Conservation (phyloP, 2,113 vertebrate species). For the Xenus cinereus region DNA sequence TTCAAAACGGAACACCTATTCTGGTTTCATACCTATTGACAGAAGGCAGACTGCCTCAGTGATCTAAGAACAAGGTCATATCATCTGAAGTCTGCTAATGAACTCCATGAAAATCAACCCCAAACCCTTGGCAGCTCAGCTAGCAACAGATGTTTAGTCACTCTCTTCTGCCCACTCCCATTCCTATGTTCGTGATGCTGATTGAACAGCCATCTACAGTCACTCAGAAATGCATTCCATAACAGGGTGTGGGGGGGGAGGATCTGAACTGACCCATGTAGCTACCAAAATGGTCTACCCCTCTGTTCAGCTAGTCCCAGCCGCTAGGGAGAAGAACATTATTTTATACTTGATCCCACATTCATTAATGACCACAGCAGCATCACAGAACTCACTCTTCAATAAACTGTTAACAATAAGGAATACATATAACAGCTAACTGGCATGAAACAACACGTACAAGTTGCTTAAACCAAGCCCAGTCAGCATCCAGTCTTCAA, state of each 20-base stretch:
- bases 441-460: neutral
- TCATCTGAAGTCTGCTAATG: neutral
- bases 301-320: neutral
- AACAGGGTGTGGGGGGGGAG: fast-evolving
- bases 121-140: neutral
- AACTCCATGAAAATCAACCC: neutral
- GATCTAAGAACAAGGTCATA: neutral
- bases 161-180: neutral
- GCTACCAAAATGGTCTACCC: neutral
- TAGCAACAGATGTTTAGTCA: neutral
- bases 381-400: neutral
- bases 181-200: neutral
- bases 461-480: neutral
- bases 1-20: neutral
- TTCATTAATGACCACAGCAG: neutral
- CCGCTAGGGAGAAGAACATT: neutral
- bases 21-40: neutral
- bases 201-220: neutral
- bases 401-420: neutral
- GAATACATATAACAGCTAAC: neutral
- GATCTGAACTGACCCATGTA: neutral
- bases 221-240: neutral
- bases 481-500: neutral
- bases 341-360: neutral
- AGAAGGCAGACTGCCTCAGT: neutral